Evolutionary conservation across 2,888 invertebrate genomes (phyloP).

Genomic region (Philaethria dido): DNA sequence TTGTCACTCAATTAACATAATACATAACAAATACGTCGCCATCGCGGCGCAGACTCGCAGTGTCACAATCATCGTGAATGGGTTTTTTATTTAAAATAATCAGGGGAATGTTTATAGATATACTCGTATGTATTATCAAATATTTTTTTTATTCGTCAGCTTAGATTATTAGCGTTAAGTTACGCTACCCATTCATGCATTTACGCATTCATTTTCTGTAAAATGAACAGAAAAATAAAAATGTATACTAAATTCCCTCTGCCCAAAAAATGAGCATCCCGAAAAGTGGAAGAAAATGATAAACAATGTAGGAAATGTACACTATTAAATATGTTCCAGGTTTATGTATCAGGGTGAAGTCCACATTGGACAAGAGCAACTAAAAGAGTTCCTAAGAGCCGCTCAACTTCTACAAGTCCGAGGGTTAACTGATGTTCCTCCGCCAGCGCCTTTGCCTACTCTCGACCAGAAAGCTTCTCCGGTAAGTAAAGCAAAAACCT

Average conservation of each 20-base stretch:
- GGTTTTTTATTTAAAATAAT: background rate
- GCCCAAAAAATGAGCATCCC: too few relatives aligned
- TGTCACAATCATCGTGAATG: background rate
- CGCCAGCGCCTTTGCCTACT: slow-evolving; percentile 74
- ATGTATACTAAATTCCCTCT: background rate
- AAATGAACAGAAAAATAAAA: background rate
- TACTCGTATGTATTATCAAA: too few relatives aligned
- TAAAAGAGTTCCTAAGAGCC: slow-evolving; percentile 93
- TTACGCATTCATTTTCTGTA: background rate
- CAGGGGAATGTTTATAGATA: background rate
- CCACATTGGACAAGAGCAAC: slow-evolving; percentile 93
- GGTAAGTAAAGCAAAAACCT: slow-evolving; percentile 73
- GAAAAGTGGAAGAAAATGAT: background rate
- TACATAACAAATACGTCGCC: slow-evolving; percentile 4
- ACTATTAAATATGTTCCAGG: slow-evolving; percentile 62
- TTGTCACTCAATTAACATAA: slow-evolving; percentile 12
- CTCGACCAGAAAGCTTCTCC: slow-evolving; percentile 88
- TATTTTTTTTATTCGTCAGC: background rate
- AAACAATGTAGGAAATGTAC: background rate
- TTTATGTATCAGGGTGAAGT: slow-evolving; percentile 97
- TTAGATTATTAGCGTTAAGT: background rate
- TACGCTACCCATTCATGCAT: background rate
- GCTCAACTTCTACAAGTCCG: slow-evolving; percentile 94
- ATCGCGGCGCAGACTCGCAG: background rate
- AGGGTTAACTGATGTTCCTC: slow-evolving; percentile 91